A percentile compares a stretch with the other conserved stretches of the same genome.
These are phyloP conservation scores for Cydia strobilella DNA, from an alignment of 1,140 invertebrate species.

Conservation along the genomic window DNA sequence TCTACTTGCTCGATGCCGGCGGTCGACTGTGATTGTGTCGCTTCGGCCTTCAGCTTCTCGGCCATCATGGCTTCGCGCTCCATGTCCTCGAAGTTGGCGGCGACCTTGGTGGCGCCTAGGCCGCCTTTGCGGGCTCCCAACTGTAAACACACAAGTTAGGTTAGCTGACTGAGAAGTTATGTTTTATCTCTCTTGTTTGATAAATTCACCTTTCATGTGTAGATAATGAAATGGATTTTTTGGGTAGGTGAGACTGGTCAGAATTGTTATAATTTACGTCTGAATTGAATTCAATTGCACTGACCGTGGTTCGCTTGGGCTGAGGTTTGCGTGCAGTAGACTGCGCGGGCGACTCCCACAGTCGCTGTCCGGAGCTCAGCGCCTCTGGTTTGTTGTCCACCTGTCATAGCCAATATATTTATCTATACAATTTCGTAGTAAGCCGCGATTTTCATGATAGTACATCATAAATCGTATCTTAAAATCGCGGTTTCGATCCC, in stretches of 20 bases:
- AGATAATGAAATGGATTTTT: no score
- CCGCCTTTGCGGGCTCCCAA: conserved; percentile 93
- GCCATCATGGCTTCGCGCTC: conserved; percentile 92
- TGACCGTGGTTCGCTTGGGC: conserved; percentile 83
- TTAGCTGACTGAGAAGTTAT: neutral
- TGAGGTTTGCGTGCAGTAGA: conserved; percentile 82
- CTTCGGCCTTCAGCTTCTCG: conserved; percentile 87
- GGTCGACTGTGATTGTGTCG: conserved; percentile 62
- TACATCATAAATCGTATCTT: no score
- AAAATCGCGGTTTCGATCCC: no score
- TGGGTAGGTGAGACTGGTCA: no score
- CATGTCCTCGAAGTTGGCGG: conserved; percentile 97
- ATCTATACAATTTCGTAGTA: neutral
- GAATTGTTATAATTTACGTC: no score
- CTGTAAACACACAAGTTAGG: conserved; percentile 67
- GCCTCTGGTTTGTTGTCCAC: conserved; percentile 36
- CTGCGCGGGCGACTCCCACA: conserved; percentile 59
- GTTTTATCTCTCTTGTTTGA: no score
- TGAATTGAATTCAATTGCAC: neutral
- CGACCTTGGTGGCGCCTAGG: conserved; percentile 98
- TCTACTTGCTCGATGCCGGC: conserved; percentile 61
- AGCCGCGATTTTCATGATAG: no score
- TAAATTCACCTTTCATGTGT: no score
- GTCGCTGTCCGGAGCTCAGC: conserved; percentile 58
- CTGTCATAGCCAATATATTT: neutral